Evolutionary conservation across 1,140 invertebrate genomes (phyloP).

Genomic region (Hetaerina americana): DNA sequence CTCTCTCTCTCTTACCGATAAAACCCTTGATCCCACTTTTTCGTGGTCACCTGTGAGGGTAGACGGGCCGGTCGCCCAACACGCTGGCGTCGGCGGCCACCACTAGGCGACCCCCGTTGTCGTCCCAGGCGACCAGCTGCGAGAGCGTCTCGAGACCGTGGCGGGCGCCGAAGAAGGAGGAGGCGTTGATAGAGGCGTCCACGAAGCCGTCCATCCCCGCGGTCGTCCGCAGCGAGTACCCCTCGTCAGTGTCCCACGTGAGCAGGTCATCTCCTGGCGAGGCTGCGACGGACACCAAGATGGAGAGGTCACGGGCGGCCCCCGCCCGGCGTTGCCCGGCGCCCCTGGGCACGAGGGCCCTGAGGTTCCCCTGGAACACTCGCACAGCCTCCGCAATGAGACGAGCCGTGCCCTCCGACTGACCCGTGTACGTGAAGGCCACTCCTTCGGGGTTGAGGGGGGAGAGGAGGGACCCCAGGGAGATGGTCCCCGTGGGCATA

Average conservation of each 20-base stretch:
- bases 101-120: conserved; percentile 16
- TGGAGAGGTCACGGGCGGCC: conserved; percentile 31
- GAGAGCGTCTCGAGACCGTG: conserved; percentile 63
- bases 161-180: conserved; percentile 57
- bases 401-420: conserved; percentile 18
- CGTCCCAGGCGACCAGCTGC: conserved; percentile 41
- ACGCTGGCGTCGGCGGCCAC: conserved; percentile 19
- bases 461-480: conserved; percentile 24
- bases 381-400: conserved; percentile 35
- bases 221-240: conserved; percentile 34
- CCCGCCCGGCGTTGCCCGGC: conserved; percentile 32
- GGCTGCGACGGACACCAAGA: conserved; percentile 35
- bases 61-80: conserved; percentile 27
- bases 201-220: conserved; percentile 19
- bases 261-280: conserved; percentile 31
- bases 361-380: conserved; percentile 31
- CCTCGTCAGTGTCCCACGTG: conserved; percentile 48
- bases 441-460: background rate
- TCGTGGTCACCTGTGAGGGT: conserved; percentile 10
- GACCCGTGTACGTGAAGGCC: background rate
- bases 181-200: conserved; percentile 42
- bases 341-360: conserved; percentile 39
- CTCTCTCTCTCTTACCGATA: background rate
- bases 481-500: conserved; percentile 38
- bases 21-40: background rate